Conservation (phyloP, 2,888 invertebrate species). For the Anthophora plumipes region DNA sequence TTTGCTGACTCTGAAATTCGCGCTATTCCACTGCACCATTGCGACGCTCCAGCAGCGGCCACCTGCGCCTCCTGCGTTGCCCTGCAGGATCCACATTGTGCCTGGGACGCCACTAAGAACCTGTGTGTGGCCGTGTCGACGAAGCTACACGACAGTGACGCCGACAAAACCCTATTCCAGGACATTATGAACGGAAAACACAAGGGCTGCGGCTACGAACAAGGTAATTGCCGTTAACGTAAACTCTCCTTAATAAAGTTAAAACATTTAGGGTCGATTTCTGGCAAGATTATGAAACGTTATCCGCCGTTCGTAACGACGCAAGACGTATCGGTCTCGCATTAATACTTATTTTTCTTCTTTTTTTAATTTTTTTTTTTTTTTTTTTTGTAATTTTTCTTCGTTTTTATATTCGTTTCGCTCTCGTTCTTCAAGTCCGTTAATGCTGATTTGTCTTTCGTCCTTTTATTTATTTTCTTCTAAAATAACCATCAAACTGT, state of each 20-base stretch:
- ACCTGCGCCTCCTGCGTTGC: slow-evolving; percentile 93
- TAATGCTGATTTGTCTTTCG: too few species aligned
- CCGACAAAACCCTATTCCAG: slow-evolving; percentile 88
- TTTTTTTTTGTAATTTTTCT: not conserved
- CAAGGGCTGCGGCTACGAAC: slow-evolving; percentile 85
- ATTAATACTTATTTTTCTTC: slow-evolving; percentile 12
- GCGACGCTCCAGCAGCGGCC: slow-evolving; percentile 84
- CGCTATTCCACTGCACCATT: slow-evolving; percentile 94
- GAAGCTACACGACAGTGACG: slow-evolving; percentile 87
- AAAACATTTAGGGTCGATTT: slow-evolving; percentile 14
- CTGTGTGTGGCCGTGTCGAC: slow-evolving; percentile 86
- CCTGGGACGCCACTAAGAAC: slow-evolving; percentile 92
- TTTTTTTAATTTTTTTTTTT: too few species aligned
- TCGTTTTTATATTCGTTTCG: too few species aligned
- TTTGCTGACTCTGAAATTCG: slow-evolving; percentile 95
- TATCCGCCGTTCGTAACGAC: slow-evolving; percentile 11
- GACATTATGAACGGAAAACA: slow-evolving; percentile 90
- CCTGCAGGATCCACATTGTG: slow-evolving; percentile 98
- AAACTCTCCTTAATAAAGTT: slow-evolving; percentile 14
- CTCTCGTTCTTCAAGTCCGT: too few species aligned
- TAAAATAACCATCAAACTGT: too few species aligned
- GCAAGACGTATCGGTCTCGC: slow-evolving; percentile 43
- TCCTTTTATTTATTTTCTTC: too few species aligned
- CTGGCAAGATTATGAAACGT: slow-evolving; percentile 25
- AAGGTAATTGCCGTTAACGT: slow-evolving; percentile 72